These are phyloP conservation scores for Hymenopus coronatus DNA, from an alignment of 2,888 invertebrate genomes.

Conservation along the genomic window DNA sequence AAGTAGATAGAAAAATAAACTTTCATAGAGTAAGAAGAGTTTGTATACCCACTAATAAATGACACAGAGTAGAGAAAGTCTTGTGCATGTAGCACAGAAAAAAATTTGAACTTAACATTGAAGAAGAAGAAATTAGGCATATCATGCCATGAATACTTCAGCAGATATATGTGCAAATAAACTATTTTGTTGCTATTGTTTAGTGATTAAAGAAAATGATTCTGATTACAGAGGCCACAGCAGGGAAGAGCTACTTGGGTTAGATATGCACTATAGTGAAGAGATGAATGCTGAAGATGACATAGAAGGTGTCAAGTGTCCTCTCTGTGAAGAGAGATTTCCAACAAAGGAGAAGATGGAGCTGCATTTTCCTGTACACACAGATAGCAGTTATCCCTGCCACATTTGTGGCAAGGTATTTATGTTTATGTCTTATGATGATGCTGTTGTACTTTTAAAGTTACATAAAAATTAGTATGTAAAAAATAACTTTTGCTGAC, in stretches of 20 bases:
- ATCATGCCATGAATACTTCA: too few relatives aligned
- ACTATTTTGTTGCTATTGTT: too few relatives aligned
- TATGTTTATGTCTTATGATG: not conserved
- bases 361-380: conserved; percentile 5
- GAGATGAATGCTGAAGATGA: not conserved
- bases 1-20: too few relatives aligned
- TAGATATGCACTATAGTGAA: not conserved
- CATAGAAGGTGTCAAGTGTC: not conserved
- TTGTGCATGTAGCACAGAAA: too few relatives aligned
- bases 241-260: conserved; percentile 2
- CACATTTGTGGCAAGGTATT: conserved; percentile 28
- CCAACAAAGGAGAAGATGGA: not conserved
- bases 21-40: too few relatives aligned
- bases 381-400: conserved; percentile 26
- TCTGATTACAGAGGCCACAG: not conserved
- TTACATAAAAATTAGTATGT: too few relatives aligned
- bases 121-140: too few relatives aligned
- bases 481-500: too few relatives aligned
- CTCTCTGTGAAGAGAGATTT: not conserved
- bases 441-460: not conserved
- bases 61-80: too few relatives aligned
- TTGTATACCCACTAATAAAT: too few relatives aligned
- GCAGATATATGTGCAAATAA: too few relatives aligned
- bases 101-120: too few relatives aligned
- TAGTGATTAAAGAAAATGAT: not conserved